These are phyloP conservation scores for Emydocephalus ijimae DNA, from an alignment of 2,113 vertebrate species.

Conservation along the genomic window DNA sequence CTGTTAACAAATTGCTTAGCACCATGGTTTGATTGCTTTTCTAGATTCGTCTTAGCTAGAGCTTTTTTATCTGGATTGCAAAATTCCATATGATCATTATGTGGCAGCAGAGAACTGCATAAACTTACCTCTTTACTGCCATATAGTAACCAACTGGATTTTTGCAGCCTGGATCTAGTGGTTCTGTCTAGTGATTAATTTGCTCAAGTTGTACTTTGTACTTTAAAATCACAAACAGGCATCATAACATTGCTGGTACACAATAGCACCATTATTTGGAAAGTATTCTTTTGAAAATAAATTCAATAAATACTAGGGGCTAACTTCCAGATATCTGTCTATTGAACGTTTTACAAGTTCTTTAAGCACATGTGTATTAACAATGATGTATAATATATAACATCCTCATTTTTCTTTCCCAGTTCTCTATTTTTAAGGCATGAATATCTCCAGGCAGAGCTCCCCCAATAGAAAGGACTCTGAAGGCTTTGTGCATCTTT, in stretches of 20 bases:
- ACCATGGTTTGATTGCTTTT: neutral
- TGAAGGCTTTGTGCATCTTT: slow-evolving; percentile 63
- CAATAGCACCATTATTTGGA: neutral
- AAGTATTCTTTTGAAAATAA: slow-evolving; percentile 21
- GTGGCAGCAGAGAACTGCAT: neutral
- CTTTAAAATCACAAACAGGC: slow-evolving; percentile 5
- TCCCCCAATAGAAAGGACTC: slow-evolving; percentile 64
- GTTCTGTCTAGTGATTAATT: neutral
- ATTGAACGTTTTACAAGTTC: neutral
- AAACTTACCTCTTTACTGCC: neutral
- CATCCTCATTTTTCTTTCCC: slow-evolving; percentile 27
- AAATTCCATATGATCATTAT: neutral
- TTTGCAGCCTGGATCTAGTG: neutral
- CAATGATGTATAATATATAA: slow-evolving; percentile 4
- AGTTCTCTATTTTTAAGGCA: slow-evolving; percentile 47
- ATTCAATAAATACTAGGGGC: neutral
- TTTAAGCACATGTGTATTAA: slow-evolving; percentile 21
- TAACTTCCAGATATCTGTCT: slow-evolving; percentile 6
- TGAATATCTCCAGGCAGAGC: slow-evolving; percentile 25
- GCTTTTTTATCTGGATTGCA: neutral
- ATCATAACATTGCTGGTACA: neutral
- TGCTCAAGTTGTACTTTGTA: neutral
- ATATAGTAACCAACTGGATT: neutral
- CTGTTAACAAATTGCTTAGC: neutral
- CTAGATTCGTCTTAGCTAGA: neutral